Evolutionary conservation across 2,113 vertebrate species (phyloP), one percentile per base, ranked within the genome.

Genomic region (Otolemur garnettii): DNA sequence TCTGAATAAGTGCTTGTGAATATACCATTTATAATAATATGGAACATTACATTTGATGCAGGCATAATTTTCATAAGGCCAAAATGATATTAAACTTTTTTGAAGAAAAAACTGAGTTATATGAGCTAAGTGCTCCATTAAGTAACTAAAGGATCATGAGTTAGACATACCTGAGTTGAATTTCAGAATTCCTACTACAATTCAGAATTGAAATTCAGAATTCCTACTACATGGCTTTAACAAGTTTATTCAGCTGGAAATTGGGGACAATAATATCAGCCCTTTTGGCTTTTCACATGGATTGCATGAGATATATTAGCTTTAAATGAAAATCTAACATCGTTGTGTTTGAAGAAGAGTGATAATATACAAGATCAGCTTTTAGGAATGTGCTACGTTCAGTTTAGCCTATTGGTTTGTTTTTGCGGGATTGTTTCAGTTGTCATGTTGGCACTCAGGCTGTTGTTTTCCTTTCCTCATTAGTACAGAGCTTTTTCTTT

Each of bases 371-470:
- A 94, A 88, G 35, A 80, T 15, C 28, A 96, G 84, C 66, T 88
- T 88, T 85, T 62, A 92, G 60, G 45, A 97, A 98, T 75, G 11
- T 72, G 96, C 42, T 12, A 35, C 5, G 42, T 2, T 86, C 82
- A 22, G 87, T 94, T 55, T 90, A 85, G 35, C 12, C 55, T 97
- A 96, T 97, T 57, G 35, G 13, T 30, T 74, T 24, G 4, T 71
- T 93, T 93, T 95, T 96, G 97, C 98, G 96, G 66, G 80, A 66
- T 85, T 35, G 14, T 83, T 97, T 87, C 91, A 85, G 21, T 74
- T 13, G 53, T 45, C 0, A 0, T 87, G 85, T 95, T 97, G 95
- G 69, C 80, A 92, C 8, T n/a, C 90, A 68, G 64, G 30, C 0
- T 0, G 28, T 0, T 0, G 60, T 87, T 98, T 97, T 85, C 26